Percentiles rank a stretch among this genome's conserved stretches.
Evolutionary conservation across 2,888 invertebrate species (phyloP).

Genomic region (Acanthopleura granulata): DNA sequence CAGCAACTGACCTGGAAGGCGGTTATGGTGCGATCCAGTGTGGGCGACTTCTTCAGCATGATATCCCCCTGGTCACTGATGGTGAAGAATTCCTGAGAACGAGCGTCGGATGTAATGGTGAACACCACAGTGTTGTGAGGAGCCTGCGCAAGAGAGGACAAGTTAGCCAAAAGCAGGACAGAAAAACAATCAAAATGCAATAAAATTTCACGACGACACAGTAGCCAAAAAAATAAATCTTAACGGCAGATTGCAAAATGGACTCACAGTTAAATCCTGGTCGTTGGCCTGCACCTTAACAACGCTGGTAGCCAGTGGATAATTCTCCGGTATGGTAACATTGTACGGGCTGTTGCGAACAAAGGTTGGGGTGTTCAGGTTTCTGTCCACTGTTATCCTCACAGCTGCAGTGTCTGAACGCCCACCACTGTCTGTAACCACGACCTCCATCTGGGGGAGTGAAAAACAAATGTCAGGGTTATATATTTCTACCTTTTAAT

Average conservation of each 20-base stretch:
- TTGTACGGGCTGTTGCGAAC: slow-evolving; percentile 27
- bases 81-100: slow-evolving; percentile 87
- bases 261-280: slow-evolving; percentile 44
- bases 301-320: slow-evolving; percentile 40
- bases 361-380: slow-evolving; percentile 52
- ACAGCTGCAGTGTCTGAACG: slow-evolving; percentile 45
- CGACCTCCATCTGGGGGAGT: slow-evolving; percentile 47
- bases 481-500: too few relatives aligned
- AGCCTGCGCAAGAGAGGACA: background rate
- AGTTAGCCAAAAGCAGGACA: too few relatives aligned
- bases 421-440: slow-evolving; percentile 59
- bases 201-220: too few relatives aligned
- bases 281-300: slow-evolving; percentile 45
- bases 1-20: background rate
- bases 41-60: background rate
- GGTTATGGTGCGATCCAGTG: background rate
- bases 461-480: background rate
- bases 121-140: slow-evolving; percentile 46
- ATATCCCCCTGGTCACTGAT: slow-evolving; percentile 69
- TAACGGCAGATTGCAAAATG: background rate
- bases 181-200: too few relatives aligned
- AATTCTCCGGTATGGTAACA: slow-evolving; percentile 48
- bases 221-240: too few relatives aligned
- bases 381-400: slow-evolving; percentile 51
- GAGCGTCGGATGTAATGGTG: slow-evolving; percentile 72